Evolutionary conservation across 2,888 invertebrate genomes (phyloP), one percentile per base, ranked within the genome.

Genomic region (Palloptera scutellata): DNA sequence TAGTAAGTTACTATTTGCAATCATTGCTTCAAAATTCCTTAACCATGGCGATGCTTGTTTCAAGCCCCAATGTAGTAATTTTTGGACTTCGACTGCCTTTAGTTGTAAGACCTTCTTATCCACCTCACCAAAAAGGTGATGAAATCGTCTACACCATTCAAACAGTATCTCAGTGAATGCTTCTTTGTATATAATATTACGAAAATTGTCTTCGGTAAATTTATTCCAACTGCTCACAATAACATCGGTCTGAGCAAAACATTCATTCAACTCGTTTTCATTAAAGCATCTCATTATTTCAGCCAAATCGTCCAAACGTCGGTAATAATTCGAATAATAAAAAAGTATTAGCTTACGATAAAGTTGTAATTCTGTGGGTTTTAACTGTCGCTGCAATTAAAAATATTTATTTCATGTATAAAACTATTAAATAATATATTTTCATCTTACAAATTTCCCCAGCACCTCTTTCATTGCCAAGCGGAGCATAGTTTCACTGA

Each of bases 401-500:
- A 30, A 30, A 30, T 4, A 30, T 4, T 30, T 30, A 30, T 30
- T 30, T 30, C 6, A 4, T 30, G 2, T 30, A 30, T 30, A 30
- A n/a, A n/a, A n/a, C n/a, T n/a, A 30, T 30, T 30, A 2, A 30
- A 4, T 30, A 30, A 30, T 30, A 30, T 30, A 30, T 30, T 30
- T 30, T 30, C 6, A 17, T 58, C 55, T 57, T 12, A 51, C 12
- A n/a, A 13, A 43, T 67, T 66, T 54, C 1, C 71, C 71, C n/a
- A 65, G 64, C 0, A 69, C 17, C 43, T 70, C 57, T 42, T 64
- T 68, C 51, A 73, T 62, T 2, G 74, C 69, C n/a, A 73, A 30
- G 20, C 73, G 71, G 52, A 74, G 61, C 53, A 69, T 66, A 0
- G 70, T 72, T 63, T 74, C 74, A 43, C 69, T 72, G 43, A 52